Evolutionary conservation across 92 coral and sea anemone genomes (phyloP).

Genomic region (Hydrozoanthus gracilis): DNA sequence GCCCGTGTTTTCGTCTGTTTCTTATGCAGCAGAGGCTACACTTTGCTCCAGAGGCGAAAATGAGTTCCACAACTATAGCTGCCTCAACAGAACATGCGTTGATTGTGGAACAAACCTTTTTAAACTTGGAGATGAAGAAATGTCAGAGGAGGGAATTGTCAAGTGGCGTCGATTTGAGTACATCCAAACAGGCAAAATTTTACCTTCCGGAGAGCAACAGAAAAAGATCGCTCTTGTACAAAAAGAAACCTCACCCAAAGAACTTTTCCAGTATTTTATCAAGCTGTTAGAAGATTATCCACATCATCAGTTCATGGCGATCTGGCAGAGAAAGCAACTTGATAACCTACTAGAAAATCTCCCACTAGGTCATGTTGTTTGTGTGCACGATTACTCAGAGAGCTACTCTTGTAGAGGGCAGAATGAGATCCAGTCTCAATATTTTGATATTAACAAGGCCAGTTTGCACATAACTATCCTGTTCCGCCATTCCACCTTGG

Average conservation of each 20-base stretch:
- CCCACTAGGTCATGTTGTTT: slow-evolving; percentile 49
- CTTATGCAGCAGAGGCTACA: slow-evolving; percentile 35
- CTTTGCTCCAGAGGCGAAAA: slow-evolving; percentile 56
- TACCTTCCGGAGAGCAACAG: slow-evolving; percentile 48
- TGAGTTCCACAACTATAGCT: slow-evolving; percentile 37
- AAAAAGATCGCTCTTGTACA: slow-evolving; percentile 57
- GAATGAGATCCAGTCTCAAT: slow-evolving; percentile 55
- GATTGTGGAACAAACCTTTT: slow-evolving; percentile 53
- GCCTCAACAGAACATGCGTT: slow-evolving; percentile 50
- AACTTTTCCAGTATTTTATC: slow-evolving; percentile 54
- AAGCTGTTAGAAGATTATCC: slow-evolving; percentile 49
- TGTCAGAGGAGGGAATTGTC: slow-evolving; percentile 14
- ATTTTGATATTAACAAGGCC: slow-evolving; percentile 50
- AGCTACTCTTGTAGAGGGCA: slow-evolving; percentile 50
- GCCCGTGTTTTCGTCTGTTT: slow-evolving; percentile 13
- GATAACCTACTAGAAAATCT: slow-evolving; percentile 44
- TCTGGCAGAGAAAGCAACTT: slow-evolving; percentile 53
- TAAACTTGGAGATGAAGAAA: slow-evolving; percentile 38
- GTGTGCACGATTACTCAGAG: slow-evolving; percentile 57
- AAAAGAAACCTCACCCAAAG: slow-evolving; percentile 53
- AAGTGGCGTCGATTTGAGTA: slow-evolving; percentile 60
- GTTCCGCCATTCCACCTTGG: slow-evolving; percentile 45
- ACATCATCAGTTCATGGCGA: slow-evolving; percentile 60
- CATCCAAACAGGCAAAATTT: slow-evolving; percentile 37
- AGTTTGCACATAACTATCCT: slow-evolving; percentile 56